A percentile compares a stretch with the other conserved stretches of the same genome.
phyloP scores from a whole-genome alignment of 2,113 vertebrate species.

The Andinoacara biseriatus region DNA sequence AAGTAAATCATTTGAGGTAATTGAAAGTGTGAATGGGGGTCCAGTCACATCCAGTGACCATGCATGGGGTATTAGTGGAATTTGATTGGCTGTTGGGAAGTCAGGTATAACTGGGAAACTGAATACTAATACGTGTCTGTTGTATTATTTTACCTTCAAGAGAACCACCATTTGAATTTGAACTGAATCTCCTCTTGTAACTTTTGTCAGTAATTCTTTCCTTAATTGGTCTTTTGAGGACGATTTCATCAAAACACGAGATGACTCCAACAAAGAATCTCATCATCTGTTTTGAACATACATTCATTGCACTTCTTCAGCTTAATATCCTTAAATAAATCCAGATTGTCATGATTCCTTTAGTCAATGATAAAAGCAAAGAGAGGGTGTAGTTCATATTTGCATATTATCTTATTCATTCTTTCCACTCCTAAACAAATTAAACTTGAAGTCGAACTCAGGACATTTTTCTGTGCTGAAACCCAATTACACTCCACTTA shows the following conservation, averaged over 20 bases:
- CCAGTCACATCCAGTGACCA: conserved; percentile 24
- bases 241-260: background rate
- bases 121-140: background rate
- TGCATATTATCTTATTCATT: conserved; percentile 47
- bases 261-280: background rate
- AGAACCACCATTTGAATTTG: background rate
- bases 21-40: conserved; percentile 32
- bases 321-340: conserved; percentile 1
- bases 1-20: conserved; percentile 59
- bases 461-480: conserved; percentile 47
- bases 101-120: background rate
- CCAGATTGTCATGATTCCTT: conserved; percentile 11
- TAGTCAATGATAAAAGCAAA: background rate
- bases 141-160: background rate
- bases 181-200: background rate
- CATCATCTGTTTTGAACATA: background rate
- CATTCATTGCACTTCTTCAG: conserved; percentile 8
- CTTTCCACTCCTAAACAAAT: conserved; percentile 36
- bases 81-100: background rate
- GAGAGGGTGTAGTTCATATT: conserved; percentile 14
- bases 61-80: background rate
- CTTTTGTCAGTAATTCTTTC: background rate
- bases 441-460: conserved; percentile 41
- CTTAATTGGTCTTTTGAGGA: background rate
- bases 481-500: conserved; percentile 52